A percentile compares a stretch with the other conserved stretches of the same genome.
Evolutionary conservation across 2,797 vertebrate species (phyloP).

Genomic region (Carcharodon carcharias): DNA sequence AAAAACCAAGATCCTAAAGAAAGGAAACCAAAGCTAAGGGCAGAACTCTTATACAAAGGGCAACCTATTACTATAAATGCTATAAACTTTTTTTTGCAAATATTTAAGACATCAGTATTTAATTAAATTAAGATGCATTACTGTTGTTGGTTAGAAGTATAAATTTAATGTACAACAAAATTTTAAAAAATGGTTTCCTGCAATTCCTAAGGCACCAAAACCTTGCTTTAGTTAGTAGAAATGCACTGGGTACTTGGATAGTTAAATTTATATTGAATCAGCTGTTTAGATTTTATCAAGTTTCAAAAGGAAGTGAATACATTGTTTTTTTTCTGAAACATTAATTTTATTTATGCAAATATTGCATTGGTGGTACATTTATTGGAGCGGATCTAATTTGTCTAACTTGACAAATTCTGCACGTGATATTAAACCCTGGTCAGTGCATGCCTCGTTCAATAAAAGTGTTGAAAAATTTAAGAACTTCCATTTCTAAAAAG

Average conservation of each 20-base stretch:
- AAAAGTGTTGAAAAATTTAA: background rate
- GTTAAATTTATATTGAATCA: background rate
- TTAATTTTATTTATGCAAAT: background rate
- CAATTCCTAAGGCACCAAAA: background rate
- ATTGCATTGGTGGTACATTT: background rate
- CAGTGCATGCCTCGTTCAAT: background rate
- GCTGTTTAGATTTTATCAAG: background rate
- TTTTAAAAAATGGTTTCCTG: background rate
- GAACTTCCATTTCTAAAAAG: background rate
- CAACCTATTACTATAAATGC: background rate
- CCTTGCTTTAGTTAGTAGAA: background rate
- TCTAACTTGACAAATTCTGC: background rate
- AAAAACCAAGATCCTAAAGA: background rate
- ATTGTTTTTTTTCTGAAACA: background rate
- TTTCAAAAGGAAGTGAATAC: background rate
- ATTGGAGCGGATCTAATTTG: background rate
- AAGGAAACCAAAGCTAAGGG: background rate
- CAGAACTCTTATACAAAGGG: background rate
- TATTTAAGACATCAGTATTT: background rate
- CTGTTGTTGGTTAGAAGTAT: background rate
- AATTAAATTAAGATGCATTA: background rate
- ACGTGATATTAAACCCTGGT: background rate
- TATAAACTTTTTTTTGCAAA: background rate
- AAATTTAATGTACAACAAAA: background rate
- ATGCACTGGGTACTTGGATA: background rate